Evolutionary conservation across 2,797 vertebrate genomes (phyloP).

Genomic region (Limosa lapponica): DNA sequence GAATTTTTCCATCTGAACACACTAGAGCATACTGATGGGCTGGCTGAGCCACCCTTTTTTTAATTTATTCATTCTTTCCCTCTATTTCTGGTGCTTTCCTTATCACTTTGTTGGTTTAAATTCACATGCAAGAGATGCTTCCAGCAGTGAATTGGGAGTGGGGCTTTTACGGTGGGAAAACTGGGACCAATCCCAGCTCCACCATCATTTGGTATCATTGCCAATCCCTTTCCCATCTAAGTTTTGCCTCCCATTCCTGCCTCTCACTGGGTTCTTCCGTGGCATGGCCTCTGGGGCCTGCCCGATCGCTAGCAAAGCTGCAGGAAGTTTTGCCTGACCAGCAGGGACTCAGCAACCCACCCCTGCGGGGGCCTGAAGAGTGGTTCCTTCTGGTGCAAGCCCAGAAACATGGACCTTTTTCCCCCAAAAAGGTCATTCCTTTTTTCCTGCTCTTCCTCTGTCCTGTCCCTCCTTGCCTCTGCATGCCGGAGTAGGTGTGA

Average conservation of each 20-base stretch:
- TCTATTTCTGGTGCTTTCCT: neutral
- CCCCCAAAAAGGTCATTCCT: fast-evolving
- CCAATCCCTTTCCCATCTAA: neutral
- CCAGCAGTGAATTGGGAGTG: constrained; percentile 36
- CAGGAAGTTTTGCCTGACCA: neutral
- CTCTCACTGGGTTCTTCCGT: neutral
- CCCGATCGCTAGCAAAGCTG: neutral
- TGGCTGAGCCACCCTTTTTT: neutral
- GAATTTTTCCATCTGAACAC: neutral
- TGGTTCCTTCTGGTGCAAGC: neutral
- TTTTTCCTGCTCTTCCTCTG: neutral
- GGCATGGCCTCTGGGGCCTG: neutral
- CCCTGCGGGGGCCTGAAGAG: fast-evolving
- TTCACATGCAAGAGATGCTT: constrained; percentile 29
- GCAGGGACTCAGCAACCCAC: neutral
- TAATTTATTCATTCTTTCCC: neutral
- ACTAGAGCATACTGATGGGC: neutral
- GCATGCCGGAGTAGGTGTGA: neutral
- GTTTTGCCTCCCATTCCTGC: neutral
- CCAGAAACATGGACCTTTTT: neutral
- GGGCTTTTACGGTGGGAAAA: neutral
- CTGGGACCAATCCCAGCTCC: neutral
- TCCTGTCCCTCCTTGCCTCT: neutral
- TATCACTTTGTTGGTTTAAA: neutral
- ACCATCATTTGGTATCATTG: neutral